Evolutionary conservation across 1,140 invertebrate species (phyloP).

Genomic region (Pogonognathellus flavescens): DNA sequence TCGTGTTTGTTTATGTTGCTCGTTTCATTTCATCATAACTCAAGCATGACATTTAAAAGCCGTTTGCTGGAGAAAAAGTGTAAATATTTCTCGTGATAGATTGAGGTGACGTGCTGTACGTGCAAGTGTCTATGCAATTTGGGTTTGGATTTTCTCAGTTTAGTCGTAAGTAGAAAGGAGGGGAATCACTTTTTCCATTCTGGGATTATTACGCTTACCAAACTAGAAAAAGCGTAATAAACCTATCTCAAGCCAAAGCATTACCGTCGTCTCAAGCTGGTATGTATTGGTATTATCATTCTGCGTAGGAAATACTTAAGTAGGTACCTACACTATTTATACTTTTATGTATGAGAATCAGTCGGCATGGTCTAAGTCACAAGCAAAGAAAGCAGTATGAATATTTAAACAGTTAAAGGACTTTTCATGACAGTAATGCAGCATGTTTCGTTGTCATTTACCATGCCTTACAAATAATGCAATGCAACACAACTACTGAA

Average conservation of each 20-base stretch:
- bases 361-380: too few species aligned
- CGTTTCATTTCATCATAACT: slow-evolving; percentile 16
- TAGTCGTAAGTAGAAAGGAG: slow-evolving; percentile 19
- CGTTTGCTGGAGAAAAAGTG: slow-evolving; percentile 35
- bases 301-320: background rate
- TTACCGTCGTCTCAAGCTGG: background rate
- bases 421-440: too few species aligned
- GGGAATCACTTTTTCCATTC: slow-evolving; percentile 38
- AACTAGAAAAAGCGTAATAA: background rate
- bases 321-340: too few species aligned
- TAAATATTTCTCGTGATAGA: slow-evolving; percentile 46
- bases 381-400: too few species aligned
- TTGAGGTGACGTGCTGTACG: slow-evolving; percentile 45
- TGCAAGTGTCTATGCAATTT: slow-evolving; percentile 46
- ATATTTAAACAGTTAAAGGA: too few species aligned
- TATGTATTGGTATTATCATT: background rate
- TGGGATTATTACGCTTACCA: slow-evolving; percentile 1
- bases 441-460: too few species aligned
- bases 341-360: too few species aligned
- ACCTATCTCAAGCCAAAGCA: background rate
- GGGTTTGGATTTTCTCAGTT: slow-evolving; percentile 25
- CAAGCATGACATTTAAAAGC: slow-evolving; percentile 47
- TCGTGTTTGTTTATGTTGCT: slow-evolving; percentile 44
- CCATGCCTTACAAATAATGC: background rate
- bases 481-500: too few species aligned